These are phyloP conservation scores for Oligia fasciuncula DNA, from an alignment of 2,888 invertebrate genomes.

Conservation along the genomic window DNA sequence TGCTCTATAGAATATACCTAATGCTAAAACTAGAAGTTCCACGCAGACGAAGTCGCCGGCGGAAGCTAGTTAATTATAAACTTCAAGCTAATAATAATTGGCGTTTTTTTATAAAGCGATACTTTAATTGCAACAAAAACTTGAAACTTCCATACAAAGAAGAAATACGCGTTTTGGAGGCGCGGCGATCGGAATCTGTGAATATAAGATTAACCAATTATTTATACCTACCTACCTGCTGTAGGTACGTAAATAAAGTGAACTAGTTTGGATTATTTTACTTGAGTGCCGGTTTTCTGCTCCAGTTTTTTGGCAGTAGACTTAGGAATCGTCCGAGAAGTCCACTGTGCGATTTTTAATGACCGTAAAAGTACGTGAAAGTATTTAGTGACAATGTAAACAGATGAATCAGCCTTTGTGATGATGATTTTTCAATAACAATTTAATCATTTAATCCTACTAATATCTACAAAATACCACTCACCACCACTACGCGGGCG, in stretches of 20 bases:
- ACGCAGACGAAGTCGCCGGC: neutral
- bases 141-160: constrained; percentile 42
- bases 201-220: constrained; percentile 51
- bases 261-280: constrained; percentile 58
- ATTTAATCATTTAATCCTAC: too few species aligned
- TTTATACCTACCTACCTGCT: neutral
- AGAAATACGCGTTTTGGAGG: constrained; percentile 44
- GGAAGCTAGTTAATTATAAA: constrained; percentile 14
- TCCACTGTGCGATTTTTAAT: neutral
- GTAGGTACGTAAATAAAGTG: constrained; percentile 24
- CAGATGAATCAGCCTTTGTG: too few species aligned
- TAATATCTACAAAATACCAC: too few species aligned
- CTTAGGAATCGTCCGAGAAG: constrained; percentile 15
- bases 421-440: too few species aligned
- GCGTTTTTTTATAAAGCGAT: constrained; percentile 16
- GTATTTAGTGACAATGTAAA: neutral
- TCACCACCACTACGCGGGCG: too few species aligned
- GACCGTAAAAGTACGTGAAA: neutral
- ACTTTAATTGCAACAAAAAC: constrained; percentile 52
- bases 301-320: constrained; percentile 54
- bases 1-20: too few species aligned
- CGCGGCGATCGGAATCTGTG: constrained; percentile 42
- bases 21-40: neutral
- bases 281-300: constrained; percentile 42
- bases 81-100: neutral